Conservation (phyloP, 2,797 vertebrate species). For the Dryobates pubescens region DNA sequence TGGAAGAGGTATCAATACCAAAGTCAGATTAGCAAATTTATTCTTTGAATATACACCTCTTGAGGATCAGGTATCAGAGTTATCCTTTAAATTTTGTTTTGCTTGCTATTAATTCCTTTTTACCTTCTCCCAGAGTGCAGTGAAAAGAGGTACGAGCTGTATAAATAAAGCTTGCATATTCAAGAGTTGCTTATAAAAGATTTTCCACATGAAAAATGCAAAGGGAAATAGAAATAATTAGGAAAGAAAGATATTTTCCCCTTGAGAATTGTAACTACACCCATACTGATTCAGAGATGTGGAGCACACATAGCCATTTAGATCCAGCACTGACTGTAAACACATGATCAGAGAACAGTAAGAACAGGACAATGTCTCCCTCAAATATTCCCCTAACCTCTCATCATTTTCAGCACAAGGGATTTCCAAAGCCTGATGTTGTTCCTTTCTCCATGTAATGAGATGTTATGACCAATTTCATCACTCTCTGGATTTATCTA, state of each 20-base stretch:
- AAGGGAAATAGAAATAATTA: background rate
- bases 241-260: background rate
- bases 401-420: background rate
- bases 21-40: background rate
- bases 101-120: background rate
- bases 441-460: background rate
- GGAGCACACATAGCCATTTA: background rate
- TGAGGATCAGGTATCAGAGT: background rate
- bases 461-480: background rate
- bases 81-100: background rate
- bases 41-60: background rate
- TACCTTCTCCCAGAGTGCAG: background rate
- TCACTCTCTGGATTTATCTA: background rate
- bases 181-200: background rate
- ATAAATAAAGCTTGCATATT: background rate
- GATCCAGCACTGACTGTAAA: background rate
- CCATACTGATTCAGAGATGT: background rate
- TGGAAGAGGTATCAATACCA: background rate
- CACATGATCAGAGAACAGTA: accelerated
- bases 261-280: background rate
- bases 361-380: background rate
- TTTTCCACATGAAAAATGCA: background rate
- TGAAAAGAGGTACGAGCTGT: background rate
- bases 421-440: background rate
- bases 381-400: background rate